These are phyloP conservation scores for Microcebus ravelobensis DNA, from an alignment of 2,113 vertebrate species.

Conservation along the genomic window DNA sequence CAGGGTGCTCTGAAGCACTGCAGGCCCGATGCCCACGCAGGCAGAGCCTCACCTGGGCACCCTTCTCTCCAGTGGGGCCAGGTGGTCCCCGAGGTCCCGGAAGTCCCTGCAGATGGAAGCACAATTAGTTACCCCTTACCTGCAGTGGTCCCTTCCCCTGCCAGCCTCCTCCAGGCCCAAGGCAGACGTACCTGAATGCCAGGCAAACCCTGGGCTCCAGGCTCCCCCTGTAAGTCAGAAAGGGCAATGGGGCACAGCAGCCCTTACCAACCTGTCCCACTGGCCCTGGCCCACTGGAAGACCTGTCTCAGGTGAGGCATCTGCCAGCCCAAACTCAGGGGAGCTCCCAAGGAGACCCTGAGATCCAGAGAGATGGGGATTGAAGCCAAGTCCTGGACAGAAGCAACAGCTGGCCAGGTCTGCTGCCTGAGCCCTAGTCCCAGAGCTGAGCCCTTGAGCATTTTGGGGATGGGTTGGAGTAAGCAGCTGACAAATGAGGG, in stretches of 20 bases:
- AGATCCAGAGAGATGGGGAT: not conserved
- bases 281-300: not conserved
- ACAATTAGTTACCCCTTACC: not conserved
- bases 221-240: constrained; percentile 83
- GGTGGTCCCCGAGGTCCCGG: constrained; percentile 87
- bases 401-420: not conserved
- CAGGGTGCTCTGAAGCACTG: not conserved
- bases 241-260: not conserved
- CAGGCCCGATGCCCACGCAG: not conserved
- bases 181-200: constrained; percentile 79
- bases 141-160: not conserved
- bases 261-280: not conserved
- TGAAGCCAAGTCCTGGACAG: not conserved
- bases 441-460: not conserved
- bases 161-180: not conserved
- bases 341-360: not conserved
- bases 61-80: constrained; percentile 81
- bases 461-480: not conserved
- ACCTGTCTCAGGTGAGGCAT: not conserved
- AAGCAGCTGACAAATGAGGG: not conserved
- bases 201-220: constrained; percentile 80
- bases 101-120: constrained; percentile 85
- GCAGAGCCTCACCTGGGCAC: constrained; percentile 87
- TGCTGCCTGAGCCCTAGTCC: not conserved
- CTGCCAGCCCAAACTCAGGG: not conserved